A percentile compares a stretch with the other conserved stretches of the same genome.
phyloP scores from a whole-genome alignment of 1,140 invertebrate species.

The Drosophila simulans region DNA sequence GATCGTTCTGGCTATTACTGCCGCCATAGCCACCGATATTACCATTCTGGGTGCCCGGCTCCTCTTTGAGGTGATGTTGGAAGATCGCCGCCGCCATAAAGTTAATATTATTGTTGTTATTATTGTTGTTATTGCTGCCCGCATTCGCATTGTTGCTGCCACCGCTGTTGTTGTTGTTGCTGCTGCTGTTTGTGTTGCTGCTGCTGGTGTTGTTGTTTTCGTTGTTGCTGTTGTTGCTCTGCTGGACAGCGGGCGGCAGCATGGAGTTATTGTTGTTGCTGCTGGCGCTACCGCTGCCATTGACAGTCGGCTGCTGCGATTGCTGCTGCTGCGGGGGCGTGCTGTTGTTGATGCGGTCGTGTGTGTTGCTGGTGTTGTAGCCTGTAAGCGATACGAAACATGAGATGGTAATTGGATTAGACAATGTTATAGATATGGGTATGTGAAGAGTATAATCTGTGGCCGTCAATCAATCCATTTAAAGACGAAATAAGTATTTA shows the following conservation, averaged over 20 bases:
- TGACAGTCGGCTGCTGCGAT: constrained; percentile 51
- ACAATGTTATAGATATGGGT: background rate
- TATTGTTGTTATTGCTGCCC: constrained; percentile 65
- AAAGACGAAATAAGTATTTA: background rate
- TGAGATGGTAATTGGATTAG: background rate
- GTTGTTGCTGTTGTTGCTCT: constrained; percentile 39
- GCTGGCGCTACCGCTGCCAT: constrained; percentile 39
- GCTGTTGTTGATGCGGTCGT: constrained; percentile 67
- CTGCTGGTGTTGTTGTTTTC: constrained; percentile 29
- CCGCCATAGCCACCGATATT: constrained; percentile 50
- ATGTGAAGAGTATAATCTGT: background rate
- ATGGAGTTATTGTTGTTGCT: constrained; percentile 58
- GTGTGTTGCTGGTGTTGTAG: constrained; percentile 61
- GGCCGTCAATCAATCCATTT: background rate
- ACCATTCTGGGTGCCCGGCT: constrained; percentile 71
- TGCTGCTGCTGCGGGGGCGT: constrained; percentile 69
- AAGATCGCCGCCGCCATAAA: constrained; percentile 73
- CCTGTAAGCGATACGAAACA: constrained; percentile 30
- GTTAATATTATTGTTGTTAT: constrained; percentile 75
- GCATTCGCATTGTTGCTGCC: constrained; percentile 54
- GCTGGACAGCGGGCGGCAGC: constrained; percentile 64
- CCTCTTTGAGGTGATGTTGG: constrained; percentile 80
- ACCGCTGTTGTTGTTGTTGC: constrained; percentile 18
- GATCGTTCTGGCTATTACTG: constrained; percentile 70
- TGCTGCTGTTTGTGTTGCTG: constrained; percentile 38